These are phyloP conservation scores for Meleagris gallopavo DNA, from an alignment of 2,113 vertebrate species.

Conservation along the genomic window DNA sequence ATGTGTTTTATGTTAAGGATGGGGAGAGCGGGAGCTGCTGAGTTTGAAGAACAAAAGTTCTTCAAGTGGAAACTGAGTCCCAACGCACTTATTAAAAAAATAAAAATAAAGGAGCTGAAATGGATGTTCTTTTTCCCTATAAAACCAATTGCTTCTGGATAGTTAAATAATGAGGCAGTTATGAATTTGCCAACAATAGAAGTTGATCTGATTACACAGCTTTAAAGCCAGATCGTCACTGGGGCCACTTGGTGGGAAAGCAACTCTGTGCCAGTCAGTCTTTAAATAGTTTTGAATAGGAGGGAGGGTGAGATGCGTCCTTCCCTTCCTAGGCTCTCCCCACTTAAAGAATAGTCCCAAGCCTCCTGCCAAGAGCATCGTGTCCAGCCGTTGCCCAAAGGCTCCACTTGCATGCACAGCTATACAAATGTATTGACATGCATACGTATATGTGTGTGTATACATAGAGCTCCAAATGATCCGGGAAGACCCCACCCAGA, in stretches of 20 bases:
- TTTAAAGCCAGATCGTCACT: constrained; percentile 34
- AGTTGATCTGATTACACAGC: constrained; percentile 58
- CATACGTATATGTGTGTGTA: not conserved
- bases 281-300: constrained; percentile 58
- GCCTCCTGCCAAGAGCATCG: not conserved
- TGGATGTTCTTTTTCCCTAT: not conserved
- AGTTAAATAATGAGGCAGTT: constrained; percentile 48
- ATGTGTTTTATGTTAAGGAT: not conserved
- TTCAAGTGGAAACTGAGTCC: not conserved
- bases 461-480: not conserved
- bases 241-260: constrained; percentile 67
- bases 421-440: not conserved
- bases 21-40: not conserved
- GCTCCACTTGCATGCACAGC: not conserved
- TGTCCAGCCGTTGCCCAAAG: not conserved
- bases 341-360: constrained; percentile 31
- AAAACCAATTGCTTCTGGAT: not conserved
- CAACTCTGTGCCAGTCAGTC: constrained; percentile 36
- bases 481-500: constrained; percentile 46
- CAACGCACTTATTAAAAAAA: not conserved
- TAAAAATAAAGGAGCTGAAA: not conserved
- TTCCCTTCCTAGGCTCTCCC: constrained; percentile 63
- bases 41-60: not conserved
- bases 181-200: constrained; percentile 58
- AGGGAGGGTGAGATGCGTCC: constrained; percentile 53